Evolutionary conservation across 2,888 invertebrate species (phyloP).

Genomic region (Drosophila ezoana): DNA sequence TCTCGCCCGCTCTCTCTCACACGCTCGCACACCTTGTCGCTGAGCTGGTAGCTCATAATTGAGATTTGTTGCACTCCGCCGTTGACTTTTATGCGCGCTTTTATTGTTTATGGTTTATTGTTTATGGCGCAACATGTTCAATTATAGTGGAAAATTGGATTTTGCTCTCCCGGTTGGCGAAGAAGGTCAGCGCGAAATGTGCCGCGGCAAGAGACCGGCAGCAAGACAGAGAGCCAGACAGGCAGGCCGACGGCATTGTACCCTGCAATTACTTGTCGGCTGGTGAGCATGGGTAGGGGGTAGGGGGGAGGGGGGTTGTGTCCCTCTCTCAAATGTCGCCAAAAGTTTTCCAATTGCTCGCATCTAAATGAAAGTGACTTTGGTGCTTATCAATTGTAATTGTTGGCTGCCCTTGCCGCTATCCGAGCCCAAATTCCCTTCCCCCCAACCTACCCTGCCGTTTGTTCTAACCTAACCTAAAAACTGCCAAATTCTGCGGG

Average conservation of each 20-base stretch:
- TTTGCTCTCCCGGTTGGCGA: conserved; percentile 32
- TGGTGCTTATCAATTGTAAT: conserved; percentile 79
- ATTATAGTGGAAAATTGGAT: conserved; percentile 76
- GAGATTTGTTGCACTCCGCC: conserved; percentile 74
- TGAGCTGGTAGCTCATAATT: conserved; percentile 65
- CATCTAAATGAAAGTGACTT: conserved; percentile 74
- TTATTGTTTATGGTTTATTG: conserved; percentile 70
- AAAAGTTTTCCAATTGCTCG: conserved; percentile 68
- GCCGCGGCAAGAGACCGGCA: background rate
- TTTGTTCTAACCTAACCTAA: conserved; percentile 13
- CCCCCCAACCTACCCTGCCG: background rate
- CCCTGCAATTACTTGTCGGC: conserved; percentile 4
- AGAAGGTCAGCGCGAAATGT: conserved; percentile 34
- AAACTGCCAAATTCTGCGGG: conserved; percentile 66
- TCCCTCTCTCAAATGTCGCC: conserved; percentile 25
- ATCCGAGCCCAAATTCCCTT: background rate
- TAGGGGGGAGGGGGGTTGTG: no score
- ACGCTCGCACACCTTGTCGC: conserved; percentile 38
- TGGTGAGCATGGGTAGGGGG: no score
- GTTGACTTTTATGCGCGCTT: conserved; percentile 72
- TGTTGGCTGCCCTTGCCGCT: conserved; percentile 45
- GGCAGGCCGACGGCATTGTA: background rate
- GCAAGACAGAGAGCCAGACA: background rate
- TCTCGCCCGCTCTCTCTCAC: background rate
- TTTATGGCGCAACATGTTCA: conserved; percentile 76